Evolutionary conservation across 2,113 vertebrate species (phyloP), one percentile per base, ranked within the genome.

Genomic region (Halcyon senegalensis): DNA sequence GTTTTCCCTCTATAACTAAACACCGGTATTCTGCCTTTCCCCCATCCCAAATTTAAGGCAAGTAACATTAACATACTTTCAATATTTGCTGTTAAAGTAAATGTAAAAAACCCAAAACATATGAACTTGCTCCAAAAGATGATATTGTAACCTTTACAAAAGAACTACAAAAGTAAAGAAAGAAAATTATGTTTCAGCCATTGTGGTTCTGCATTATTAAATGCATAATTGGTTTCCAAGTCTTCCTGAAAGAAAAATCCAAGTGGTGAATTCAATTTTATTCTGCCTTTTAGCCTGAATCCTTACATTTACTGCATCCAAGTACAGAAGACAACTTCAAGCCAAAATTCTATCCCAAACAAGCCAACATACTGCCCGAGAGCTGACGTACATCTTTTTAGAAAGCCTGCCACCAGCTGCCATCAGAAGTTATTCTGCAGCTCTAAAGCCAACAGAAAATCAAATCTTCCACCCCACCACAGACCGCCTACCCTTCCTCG

Each of bases 141-240:
- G 41, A 84, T 81, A 94, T 64, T 69, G 75, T 87, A 94, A 94
- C 91, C 75, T 95, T 97, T 95, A 94, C 70, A 84, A 59, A 94
- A 84, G 91, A 95, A 39, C 72, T 68, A 41, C 70, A 17, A 87
- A 95, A 82, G 83, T 53, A 94, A 92, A 94, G 73, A 91, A 64
- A 67, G 77, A 59, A 95, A 94, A 89, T 58, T 17, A 9, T 53
- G 14, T 84, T 91, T 84, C 50, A 50, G 68, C 69, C 58, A 78
- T 69, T 31, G 7, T 89, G 28, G 60, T 69, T 37, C 73, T 37
- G 69, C 43, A 46, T 87, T 97, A 93, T 93, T 95, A 95, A 97
- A 92, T 19, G 53, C 30, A 79, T 84, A 69, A 94, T 75, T 79
- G 81, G 39, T 68, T 85, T 86, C 74, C 46, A 56, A 28, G 15